Base-by-base conservation (phyloP, 2,888 invertebrate genomes). In the Alentia gelatinosa region DNA sequence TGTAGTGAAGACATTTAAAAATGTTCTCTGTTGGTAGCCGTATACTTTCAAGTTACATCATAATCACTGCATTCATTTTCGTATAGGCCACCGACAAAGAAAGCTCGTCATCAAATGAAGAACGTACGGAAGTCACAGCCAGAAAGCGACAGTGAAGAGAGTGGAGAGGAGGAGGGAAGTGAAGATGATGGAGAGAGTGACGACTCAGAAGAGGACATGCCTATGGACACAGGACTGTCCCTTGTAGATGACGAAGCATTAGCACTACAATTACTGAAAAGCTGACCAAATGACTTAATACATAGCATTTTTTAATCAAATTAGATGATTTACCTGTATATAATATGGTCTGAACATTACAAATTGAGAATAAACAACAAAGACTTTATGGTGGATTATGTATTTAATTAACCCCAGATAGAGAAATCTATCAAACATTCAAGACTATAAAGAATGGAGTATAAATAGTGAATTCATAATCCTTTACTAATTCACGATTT, bases 201-300 rank as follows among this genome's bases (percentile, higher is more conserved):
- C 5, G 63, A 35, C 68, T 35, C 63, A 33, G 47, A 74, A 33
- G 1, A 68, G 39, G 35, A 42, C 30, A 33, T 33, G 47, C 42
- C 86, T 12, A 83, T 50, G 33, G 91, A 90, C 23, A 91, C 89
- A 1, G 90, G 89, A 7, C 86, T 40, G 19, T 74, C 89, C 0
- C 89, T 91, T 42, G 79, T 79, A n/a, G 91, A 92, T 68, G 91
- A 91, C 79, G 92, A 92, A 79, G 88, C 79, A 4, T 37, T 92
- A 23, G 92, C 92, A 40, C 30, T 90, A 15, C 79, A 84, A 39
- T 68, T 90, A 35, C 35, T 90, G 26, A 4, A 74, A 35, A 50
- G 39, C 37, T 84, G 47, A 90, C 63, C 74, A 26, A 4, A 30
- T 74, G 4, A 74, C 7, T 26, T n/a, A 15, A 33, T 4, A 74